Percentiles rank a stretch among this genome's conserved stretches.
Conservation (phyloP, 53 echinoderm and acorn worm genomes). For the Hippasteria phrygiana region DNA sequence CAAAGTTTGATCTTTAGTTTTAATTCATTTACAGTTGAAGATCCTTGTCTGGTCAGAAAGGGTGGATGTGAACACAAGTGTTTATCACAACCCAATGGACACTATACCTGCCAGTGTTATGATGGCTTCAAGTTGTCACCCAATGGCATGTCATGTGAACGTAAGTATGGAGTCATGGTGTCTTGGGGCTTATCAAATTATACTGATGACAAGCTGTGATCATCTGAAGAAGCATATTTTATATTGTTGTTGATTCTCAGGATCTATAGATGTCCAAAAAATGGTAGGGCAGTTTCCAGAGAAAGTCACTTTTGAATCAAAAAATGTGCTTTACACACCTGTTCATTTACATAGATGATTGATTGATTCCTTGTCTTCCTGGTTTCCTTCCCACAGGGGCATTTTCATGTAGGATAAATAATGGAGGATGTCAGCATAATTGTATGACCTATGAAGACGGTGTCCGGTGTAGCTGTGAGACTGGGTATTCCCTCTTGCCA, state of each 20-base stretch:
- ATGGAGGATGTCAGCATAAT: conserved; percentile 89
- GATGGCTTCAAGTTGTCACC: conserved; percentile 80
- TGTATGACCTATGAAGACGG: conserved; percentile 86
- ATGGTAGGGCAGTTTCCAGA: too few species aligned
- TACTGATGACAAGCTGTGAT: too few species aligned
- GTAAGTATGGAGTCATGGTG: conserved; percentile 72
- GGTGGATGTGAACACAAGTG: conserved; percentile 95
- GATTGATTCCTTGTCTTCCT: too few species aligned
- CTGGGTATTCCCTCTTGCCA: conserved; percentile 71
- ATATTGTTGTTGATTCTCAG: too few species aligned
- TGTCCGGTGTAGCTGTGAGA: conserved; percentile 77
- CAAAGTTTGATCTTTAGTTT: not conserved
- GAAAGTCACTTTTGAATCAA: too few species aligned
- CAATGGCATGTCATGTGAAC: conserved; percentile 81
- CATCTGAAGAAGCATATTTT: too few species aligned
- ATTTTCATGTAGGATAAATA: conserved; percentile 82
- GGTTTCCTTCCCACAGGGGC: conserved; percentile 61
- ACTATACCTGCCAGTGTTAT: conserved; percentile 85
- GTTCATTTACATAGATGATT: not conserved
- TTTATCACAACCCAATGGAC: conserved; percentile 75
- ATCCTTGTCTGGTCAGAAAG: conserved; percentile 84
- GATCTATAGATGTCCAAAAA: too few species aligned
- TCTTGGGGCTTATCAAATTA: too few species aligned
- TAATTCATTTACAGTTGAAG: conserved; percentile 69
- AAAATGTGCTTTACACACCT: too few species aligned